Base-by-base conservation (phyloP, 2,113 vertebrate species). In the Spea bombifrons region DNA sequence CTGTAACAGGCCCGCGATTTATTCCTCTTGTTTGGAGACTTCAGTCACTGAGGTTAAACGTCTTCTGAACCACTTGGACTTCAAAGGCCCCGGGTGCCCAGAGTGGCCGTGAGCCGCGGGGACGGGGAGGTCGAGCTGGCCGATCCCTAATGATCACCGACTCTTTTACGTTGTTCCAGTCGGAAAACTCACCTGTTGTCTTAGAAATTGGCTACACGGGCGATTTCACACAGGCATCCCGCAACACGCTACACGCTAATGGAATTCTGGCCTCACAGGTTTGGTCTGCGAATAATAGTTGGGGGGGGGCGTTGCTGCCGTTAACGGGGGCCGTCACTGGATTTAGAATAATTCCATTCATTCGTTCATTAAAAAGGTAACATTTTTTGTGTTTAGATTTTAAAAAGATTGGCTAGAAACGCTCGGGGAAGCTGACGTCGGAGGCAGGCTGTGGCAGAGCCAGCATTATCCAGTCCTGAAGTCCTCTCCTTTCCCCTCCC, bases 81-180 rank as follows among this genome's bases (percentile, higher is more conserved):
- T 76, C 74, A 76, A 67, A 76, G 74, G 10, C 48, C 15, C 15
- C 13, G 64, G 52, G 30, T 76, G 65, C n/a, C 64, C 74, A 55
- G 63, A 76, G 66, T 76, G 67, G 12, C 30, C 43, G 15, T 43
- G 63, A 55, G 17, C 49, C 57, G 47, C 55, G 4, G 17, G 5
- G 7, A 66, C 48, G 64, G 45, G 17, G 59, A 75, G 4, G 15
- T 59, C n/a, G 48, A 15, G 45, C 13, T 5, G 45, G 61, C 2
- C 0, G n/a, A 64, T 15, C 46, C n/a, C 0, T 43, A 13, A 52
- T 52, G 47, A 44, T 44, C n/a, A 8, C 49, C 9, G 64, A 43
- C 30, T 8, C 74, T 75, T 75, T 75, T 48, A 76, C 53, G 73
- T 75, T 53, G 74, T 76, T 76, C 74, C 65, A 76, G 49, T 67